phyloP scores from a whole-genome alignment of 2,888 invertebrate species.

The Macrostomum cliftonense region DNA sequence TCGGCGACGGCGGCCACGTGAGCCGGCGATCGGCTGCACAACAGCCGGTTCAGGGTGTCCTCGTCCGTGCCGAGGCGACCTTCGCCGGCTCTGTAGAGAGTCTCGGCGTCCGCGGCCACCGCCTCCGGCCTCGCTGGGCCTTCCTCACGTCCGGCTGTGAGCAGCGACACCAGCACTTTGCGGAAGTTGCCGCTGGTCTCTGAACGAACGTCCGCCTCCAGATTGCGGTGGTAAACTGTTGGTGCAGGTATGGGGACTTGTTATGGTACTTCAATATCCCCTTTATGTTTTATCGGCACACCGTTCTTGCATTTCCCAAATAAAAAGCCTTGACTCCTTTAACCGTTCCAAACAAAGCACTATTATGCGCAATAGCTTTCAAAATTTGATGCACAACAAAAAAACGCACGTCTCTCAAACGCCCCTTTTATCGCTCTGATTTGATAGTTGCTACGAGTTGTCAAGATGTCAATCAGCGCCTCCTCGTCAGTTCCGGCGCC shows the following conservation, averaged over 20 bases:
- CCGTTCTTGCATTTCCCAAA: too few species aligned
- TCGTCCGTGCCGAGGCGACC: conserved; percentile 38
- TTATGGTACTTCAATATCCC: too few species aligned
- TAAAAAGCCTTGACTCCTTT: too few species aligned
- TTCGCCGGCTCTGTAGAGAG: conserved; percentile 29
- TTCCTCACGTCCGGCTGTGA: conserved; percentile 41
- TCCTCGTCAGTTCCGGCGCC: conserved; percentile 37
- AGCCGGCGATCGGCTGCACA: conserved; percentile 43
- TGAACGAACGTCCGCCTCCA: conserved; percentile 30
- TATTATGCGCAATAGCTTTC: too few species aligned
- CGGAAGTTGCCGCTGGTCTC: conserved; percentile 36
- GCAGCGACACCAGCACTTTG: conserved; percentile 26
- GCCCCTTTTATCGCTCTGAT: conserved; percentile 26
- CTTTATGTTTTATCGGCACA: too few species aligned
- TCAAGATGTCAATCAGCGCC: conserved; percentile 33
- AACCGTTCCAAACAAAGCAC: too few species aligned
- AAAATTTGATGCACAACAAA: background rate
- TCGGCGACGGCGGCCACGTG: conserved; percentile 53
- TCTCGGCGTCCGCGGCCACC: conserved; percentile 26
- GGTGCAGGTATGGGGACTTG: too few species aligned
- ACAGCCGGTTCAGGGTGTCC: conserved; percentile 27
- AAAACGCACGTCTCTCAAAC: conserved; percentile 18
- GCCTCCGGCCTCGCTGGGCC: conserved; percentile 37
- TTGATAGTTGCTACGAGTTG: conserved; percentile 33
- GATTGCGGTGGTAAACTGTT: conserved; percentile 27